Percentiles rank a stretch among this genome's conserved stretches.
Evolutionary conservation across 1,140 invertebrate species (phyloP).

Genomic region (Drosophila melanogaster): Release_6_plus_ISO1_MT NC_004354.4:12606501-12607000

Average conservation of each 20-base stretch:
- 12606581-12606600: slow-evolving; percentile 5
- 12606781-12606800: slow-evolving; percentile 67
- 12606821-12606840: slow-evolving; percentile 45
- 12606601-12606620: slow-evolving; percentile 50
- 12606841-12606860: slow-evolving; percentile 45
- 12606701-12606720: slow-evolving; percentile 75
- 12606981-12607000: slow-evolving; percentile 26
- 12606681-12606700: slow-evolving; percentile 58
- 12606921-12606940: slow-evolving; percentile 32
- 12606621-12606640: slow-evolving; percentile 91
- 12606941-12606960: not conserved
- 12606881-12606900: slow-evolving; percentile 35
- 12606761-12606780: slow-evolving; percentile 71
- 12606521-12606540: slow-evolving; percentile 43
- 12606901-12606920: slow-evolving; percentile 57
- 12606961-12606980: not conserved
- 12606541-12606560: slow-evolving; percentile 9
- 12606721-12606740: slow-evolving; percentile 70
- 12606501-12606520: slow-evolving; percentile 64
- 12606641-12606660: slow-evolving; percentile 90
- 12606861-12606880: slow-evolving; percentile 47
- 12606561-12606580: slow-evolving; percentile 23
- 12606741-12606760: slow-evolving; percentile 62
- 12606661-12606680: slow-evolving; percentile 16
- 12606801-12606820: slow-evolving; percentile 53